phyloP scores from a whole-genome alignment of 2,113 vertebrate species.

The Poeciliopsis retropinna region DNA sequence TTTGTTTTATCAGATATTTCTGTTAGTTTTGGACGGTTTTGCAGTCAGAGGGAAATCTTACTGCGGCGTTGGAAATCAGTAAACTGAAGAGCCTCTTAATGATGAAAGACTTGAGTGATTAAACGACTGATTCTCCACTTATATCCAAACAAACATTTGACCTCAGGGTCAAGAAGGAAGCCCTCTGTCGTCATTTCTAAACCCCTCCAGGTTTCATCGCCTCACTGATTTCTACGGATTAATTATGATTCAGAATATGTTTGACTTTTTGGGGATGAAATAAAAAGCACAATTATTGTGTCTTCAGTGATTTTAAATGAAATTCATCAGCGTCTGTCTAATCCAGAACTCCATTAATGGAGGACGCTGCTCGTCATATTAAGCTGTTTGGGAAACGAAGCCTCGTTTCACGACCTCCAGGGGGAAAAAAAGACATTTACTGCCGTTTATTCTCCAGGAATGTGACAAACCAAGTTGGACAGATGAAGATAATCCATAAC shows the following conservation, averaged over 20 bases:
- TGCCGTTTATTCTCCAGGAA: conserved; percentile 26
- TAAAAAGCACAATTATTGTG: not conserved
- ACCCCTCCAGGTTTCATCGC: not conserved
- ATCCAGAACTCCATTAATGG: conserved; percentile 32
- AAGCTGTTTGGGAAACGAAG: conserved; percentile 12
- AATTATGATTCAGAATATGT: conserved; percentile 6
- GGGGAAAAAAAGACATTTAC: conserved; percentile 34
- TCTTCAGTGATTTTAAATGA: conserved; percentile 10
- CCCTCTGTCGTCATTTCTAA: not conserved
- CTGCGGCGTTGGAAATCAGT: not conserved
- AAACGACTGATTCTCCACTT: no score
- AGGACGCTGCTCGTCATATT: conserved; percentile 25
- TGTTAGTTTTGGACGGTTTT: not conserved
- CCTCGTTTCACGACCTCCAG: conserved; percentile 45
- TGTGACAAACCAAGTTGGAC: conserved; percentile 42
- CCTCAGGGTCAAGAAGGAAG: conserved; percentile 3
- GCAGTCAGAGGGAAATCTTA: not conserved
- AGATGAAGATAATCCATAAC: conserved; percentile 59
- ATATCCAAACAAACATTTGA: conserved; percentile 2
- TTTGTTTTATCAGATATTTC: not conserved
- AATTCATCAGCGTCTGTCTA: conserved; percentile 9
- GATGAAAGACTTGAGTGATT: conserved; percentile 7
- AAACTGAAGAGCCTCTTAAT: not conserved
- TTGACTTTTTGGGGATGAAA: conserved; percentile 1
- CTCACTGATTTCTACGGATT: conserved; percentile 1